Base-by-base conservation (phyloP, 1,140 invertebrate species). In the Atta texana region DNA sequence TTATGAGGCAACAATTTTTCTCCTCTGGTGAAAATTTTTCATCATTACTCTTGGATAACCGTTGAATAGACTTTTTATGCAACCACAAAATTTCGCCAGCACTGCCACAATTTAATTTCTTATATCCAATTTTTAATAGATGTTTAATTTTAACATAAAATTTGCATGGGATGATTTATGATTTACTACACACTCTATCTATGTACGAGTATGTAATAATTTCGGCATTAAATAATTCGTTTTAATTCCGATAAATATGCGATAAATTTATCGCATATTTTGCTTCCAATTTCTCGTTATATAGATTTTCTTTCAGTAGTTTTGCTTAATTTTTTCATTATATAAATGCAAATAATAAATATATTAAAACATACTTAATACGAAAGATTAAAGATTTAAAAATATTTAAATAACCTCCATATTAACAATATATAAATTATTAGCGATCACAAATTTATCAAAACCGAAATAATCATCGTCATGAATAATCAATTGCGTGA, bases 1-100 rank as follows among this genome's bases (percentile, higher is more conserved):
- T 88, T 24, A 72, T 81, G 55, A 76, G 78, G 75, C 44, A 24
- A 28, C 55, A 7, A 72, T 71, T 21, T 81, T 51, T 51, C 21
- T 44, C 12, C 2, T 31, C 49, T 39, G 7, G 34, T 84, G 61
- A 81, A 59, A 81, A 51, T 18, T 44, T 59, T 8, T 28, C 68
- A 24, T 44, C 28, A 2, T 80, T 59, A 7, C n/a, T 78, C 0
- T 49, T 51, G 34, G 34, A 71, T 81, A 39, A 81, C 21, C 8
- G 10, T 8, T 8, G 16, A 24, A n/a, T 18, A 57, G 14, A 44
- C 8, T n/a, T 71, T 57, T 59, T 39, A 63, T n/a, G 39, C 31
- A 68, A 78, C 10, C 14, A n/a, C 34, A n/a, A 55, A 34, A 18
- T 21, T 59, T 39, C 4, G 49, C n/a, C 6, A 21, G 3, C 14